These are phyloP conservation scores for Andinoacara biseriatus DNA, from an alignment of 2,113 vertebrate species.

Conservation along the genomic window DNA sequence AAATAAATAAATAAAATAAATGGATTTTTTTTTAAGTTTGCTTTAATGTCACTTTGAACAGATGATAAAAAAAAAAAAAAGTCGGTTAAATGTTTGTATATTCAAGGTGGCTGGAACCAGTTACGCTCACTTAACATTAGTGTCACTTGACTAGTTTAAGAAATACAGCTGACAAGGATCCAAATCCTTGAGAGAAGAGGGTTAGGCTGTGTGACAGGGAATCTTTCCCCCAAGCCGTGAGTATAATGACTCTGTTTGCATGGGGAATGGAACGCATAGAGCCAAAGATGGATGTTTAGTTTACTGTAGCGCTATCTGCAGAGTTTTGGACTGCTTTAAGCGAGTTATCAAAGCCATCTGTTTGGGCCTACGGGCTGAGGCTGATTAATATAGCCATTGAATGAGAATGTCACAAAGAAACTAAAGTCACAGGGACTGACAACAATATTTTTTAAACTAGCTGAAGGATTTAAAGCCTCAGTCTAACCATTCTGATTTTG, in stretches of 20 bases:
- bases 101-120: constrained; percentile 58
- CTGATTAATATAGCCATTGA: constrained; percentile 84
- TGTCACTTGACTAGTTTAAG: constrained; percentile 65
- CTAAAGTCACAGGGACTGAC: constrained; percentile 72
- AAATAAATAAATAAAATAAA: rapidly evolving
- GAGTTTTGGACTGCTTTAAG: constrained; percentile 74
- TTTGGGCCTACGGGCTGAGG: constrained; percentile 75
- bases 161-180: constrained; percentile 65
- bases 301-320: constrained; percentile 73
- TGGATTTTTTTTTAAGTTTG: neutral
- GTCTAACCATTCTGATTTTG: constrained; percentile 7
- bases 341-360: constrained; percentile 78
- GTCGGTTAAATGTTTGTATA: constrained; percentile 46
- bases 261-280: constrained; percentile 62
- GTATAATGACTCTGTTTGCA: constrained; percentile 73
- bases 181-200: constrained; percentile 51
- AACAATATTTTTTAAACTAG: constrained; percentile 76
- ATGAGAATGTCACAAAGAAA: constrained; percentile 76
- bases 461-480: constrained; percentile 50
- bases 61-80: neutral
- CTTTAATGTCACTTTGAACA: constrained; percentile 48
- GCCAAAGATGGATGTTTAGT: constrained; percentile 75
- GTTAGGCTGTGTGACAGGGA: constrained; percentile 65
- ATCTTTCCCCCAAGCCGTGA: constrained; percentile 66
- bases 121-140: constrained; percentile 62